Percentiles rank a stretch among this genome's conserved stretches.
phyloP scores from a whole-genome alignment of 1,140 invertebrate genomes.

The Eueides isabella region DNA sequence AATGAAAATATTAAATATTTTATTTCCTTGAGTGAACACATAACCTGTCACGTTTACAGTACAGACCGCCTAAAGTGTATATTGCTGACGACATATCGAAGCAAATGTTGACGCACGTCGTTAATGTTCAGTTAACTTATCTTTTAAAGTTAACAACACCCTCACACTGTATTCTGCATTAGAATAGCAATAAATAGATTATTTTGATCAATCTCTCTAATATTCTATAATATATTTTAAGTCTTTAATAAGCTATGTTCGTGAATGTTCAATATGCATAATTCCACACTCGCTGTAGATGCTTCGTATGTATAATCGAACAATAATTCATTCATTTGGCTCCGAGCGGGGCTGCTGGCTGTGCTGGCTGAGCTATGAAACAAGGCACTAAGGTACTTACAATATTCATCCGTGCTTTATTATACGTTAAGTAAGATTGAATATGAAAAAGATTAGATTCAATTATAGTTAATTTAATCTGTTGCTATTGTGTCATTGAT shows the following conservation, averaged over 20 bases:
- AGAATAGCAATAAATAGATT: not conserved
- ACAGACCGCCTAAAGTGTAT: too few species aligned
- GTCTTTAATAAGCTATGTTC: not conserved
- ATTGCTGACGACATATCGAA: too few species aligned
- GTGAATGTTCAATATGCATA: slow-evolving; percentile 18
- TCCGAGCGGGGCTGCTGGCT: not conserved
- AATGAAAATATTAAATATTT: too few species aligned
- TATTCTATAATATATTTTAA: not conserved
- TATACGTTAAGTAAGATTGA: not conserved
- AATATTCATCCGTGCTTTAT: slow-evolving; percentile 13
- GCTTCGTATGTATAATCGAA: slow-evolving; percentile 21
- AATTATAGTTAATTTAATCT: not conserved
- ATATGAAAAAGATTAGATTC: not conserved
- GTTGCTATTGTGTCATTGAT: not conserved
- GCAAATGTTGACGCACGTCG: too few species aligned
- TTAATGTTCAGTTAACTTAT: not conserved
- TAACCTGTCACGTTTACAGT: too few species aligned
- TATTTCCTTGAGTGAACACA: too few species aligned
- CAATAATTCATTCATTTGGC: slow-evolving; percentile 23
- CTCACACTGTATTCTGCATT: not conserved
- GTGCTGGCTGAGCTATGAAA: slow-evolving; percentile 16
- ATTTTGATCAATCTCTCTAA: slow-evolving; percentile 1
- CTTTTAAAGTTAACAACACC: not conserved
- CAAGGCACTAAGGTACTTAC: slow-evolving; percentile 27
- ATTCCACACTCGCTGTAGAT: slow-evolving; percentile 13